A percentile compares a stretch with the other conserved stretches of the same genome.
These are phyloP conservation scores for Ceratotherium simum DNA, from an alignment of 2,113 vertebrate species.

Conservation along the genomic window DNA sequence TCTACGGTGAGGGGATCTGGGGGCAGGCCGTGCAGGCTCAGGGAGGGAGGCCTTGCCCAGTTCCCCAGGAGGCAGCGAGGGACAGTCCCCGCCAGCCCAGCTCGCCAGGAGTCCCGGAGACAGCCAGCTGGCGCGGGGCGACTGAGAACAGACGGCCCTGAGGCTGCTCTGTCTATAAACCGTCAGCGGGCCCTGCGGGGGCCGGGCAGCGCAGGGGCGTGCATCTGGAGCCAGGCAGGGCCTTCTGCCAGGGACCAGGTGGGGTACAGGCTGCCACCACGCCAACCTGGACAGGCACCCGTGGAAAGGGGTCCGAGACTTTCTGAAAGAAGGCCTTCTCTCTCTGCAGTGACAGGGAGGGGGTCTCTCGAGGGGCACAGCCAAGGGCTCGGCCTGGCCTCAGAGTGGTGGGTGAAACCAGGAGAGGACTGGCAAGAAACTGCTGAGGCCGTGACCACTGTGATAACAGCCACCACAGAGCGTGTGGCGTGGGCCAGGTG, in stretches of 20 bases:
- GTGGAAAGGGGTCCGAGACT: background rate
- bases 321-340: background rate
- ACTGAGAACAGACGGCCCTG: background rate
- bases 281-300: background rate
- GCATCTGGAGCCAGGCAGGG: accelerated
- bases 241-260: background rate
- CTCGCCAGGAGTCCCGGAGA: background rate
- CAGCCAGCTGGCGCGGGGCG: background rate
- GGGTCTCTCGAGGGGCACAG: background rate
- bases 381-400: background rate
- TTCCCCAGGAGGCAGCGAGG: background rate
- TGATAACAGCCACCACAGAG: background rate
- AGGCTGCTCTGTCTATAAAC: background rate
- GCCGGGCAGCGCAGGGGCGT: background rate
- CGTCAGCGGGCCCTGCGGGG: background rate
- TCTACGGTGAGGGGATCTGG: accelerated
- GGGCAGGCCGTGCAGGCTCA: accelerated
- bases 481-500: accelerated
- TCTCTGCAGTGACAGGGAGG: background rate
- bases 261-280: too few relatives aligned
- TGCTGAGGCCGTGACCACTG: accelerated
- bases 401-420: background rate
- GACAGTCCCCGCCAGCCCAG: background rate
- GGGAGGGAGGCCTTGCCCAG: background rate
- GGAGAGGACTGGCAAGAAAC: background rate